Evolutionary conservation across 2,797 vertebrate genomes (phyloP).

Genomic region (Brachyalestes nurse): DNA sequence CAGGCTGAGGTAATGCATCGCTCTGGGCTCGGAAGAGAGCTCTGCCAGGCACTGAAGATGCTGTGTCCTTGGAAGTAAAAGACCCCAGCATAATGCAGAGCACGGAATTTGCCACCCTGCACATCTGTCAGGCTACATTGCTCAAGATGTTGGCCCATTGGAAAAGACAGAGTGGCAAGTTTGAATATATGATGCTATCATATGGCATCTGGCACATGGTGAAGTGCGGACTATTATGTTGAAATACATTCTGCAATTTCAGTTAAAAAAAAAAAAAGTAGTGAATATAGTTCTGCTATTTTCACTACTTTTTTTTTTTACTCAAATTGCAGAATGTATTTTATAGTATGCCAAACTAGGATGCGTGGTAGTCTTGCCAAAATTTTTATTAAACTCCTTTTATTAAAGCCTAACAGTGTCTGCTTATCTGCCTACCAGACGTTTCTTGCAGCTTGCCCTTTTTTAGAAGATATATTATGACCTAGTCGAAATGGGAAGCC

Average conservation of each 20-base stretch:
- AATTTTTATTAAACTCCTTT: neutral
- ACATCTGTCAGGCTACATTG: neutral
- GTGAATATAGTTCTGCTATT: too few species aligned
- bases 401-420: neutral
- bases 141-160: slow-evolving; percentile 26
- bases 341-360: neutral
- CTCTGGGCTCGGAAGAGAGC: slow-evolving; percentile 51
- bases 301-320: neutral
- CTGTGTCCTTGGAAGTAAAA: slow-evolving; percentile 62
- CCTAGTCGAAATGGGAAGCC: neutral
- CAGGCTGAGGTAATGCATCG: slow-evolving; percentile 48
- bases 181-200: slow-evolving; percentile 16
- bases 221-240: neutral
- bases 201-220: slow-evolving; percentile 15
- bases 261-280: too few species aligned
- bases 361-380: too few species aligned
- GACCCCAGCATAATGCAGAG: slow-evolving; percentile 19
- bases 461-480: slow-evolving; percentile 4
- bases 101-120: slow-evolving; percentile 7
- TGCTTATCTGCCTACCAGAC: neutral
- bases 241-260: too few species aligned
- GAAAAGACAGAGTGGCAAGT: slow-evolving; percentile 30
- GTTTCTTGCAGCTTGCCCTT: neutral
- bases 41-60: slow-evolving; percentile 55
- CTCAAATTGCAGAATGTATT: neutral